These are phyloP conservation scores for Liopterus haemorrhoidalis DNA, from an alignment of 2,888 invertebrate genomes.

Conservation along the genomic window DNA sequence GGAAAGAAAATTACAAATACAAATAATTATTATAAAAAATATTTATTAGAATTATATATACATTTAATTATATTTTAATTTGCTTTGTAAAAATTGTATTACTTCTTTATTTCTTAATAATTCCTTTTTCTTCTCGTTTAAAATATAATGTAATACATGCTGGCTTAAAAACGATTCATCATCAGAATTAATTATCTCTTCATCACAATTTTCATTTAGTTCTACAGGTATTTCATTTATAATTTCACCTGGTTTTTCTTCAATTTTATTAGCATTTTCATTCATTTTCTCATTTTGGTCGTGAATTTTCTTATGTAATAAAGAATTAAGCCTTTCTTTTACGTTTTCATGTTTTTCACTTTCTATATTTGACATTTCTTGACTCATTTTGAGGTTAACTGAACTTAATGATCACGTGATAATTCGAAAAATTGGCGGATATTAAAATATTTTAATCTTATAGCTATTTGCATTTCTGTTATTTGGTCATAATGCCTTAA, in stretches of 20 bases:
- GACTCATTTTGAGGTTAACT: too few relatives aligned
- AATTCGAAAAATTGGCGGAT: too few relatives aligned
- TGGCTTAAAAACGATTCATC: conserved; percentile 17
- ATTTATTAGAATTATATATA: background rate
- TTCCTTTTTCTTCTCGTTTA: conserved; percentile 20
- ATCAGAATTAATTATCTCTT: conserved; percentile 15
- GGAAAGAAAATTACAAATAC: too few relatives aligned
- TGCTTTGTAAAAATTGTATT: conserved; percentile 16
- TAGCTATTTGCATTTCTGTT: too few relatives aligned
- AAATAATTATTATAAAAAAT: conserved; percentile 2
- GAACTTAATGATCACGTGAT: too few relatives aligned
- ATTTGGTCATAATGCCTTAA: too few relatives aligned
- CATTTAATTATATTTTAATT: conserved; percentile 15
- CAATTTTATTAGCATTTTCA: conserved; percentile 13
- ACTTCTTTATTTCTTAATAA: conserved; percentile 17
- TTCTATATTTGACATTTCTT: too few relatives aligned
- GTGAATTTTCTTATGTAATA: conserved; percentile 18
- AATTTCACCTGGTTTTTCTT: conserved; percentile 14
- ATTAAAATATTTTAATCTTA: too few relatives aligned
- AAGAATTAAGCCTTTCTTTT: conserved; percentile 17
- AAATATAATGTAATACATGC: conserved; percentile 15
- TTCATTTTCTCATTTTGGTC: conserved; percentile 15
- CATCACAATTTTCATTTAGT: conserved; percentile 16
- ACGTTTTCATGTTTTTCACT: conserved; percentile 21
- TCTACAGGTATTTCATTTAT: conserved; percentile 17